phyloP scores from a whole-genome alignment of 2,113 vertebrate genomes.

The Leptocoma aspasia region DNA sequence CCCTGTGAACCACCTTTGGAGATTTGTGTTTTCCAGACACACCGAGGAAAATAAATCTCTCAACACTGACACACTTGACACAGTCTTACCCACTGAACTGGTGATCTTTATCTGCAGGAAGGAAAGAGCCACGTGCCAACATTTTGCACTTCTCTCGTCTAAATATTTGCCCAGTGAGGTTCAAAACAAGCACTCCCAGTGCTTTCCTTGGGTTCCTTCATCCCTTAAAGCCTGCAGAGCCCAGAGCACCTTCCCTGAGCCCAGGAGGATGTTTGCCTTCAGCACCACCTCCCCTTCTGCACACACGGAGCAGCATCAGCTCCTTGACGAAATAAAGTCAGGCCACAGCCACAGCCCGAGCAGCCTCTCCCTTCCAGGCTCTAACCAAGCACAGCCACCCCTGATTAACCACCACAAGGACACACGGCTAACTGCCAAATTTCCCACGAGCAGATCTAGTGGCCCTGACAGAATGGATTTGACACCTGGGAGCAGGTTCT shows the following conservation, averaged over 20 bases:
- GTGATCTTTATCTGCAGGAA: not conserved
- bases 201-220: not conserved
- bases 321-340: accelerated
- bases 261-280: not conserved
- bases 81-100: not conserved
- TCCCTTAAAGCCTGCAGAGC: not conserved
- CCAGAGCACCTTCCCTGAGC: not conserved
- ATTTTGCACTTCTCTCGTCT: not conserved
- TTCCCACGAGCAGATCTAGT: not conserved
- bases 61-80: not conserved
- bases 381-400: not conserved
- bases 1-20: not conserved
- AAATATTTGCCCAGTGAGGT: not conserved
- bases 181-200: not conserved
- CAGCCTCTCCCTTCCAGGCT: not conserved
- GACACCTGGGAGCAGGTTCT: constrained; percentile 13
- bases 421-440: not conserved
- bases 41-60: not conserved
- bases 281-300: not conserved
- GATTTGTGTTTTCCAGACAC: not conserved
- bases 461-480: not conserved
- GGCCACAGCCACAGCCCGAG: not conserved
- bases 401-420: not conserved
- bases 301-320: not conserved
- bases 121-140: not conserved